Percentiles rank a stretch among this genome's conserved stretches.
Conservation (phyloP, 2,888 invertebrate species). For the Monoplex corrugatus region DNA sequence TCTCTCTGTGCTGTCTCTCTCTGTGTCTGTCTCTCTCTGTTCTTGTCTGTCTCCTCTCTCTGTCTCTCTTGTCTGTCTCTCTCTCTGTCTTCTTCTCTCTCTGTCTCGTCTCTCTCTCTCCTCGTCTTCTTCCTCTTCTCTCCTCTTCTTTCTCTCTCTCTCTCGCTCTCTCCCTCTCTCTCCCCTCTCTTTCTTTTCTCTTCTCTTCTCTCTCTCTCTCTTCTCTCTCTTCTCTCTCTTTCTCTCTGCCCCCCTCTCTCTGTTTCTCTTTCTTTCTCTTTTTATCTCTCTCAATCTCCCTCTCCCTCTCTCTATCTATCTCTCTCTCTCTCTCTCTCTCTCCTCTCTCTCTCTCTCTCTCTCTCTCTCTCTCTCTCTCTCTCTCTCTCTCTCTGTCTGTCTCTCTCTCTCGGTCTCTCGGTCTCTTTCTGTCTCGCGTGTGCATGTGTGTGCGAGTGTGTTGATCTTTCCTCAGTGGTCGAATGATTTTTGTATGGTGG, state of each 20-base stretch:
- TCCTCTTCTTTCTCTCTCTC: not conserved
- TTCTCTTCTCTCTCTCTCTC: not conserved
- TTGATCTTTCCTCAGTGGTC: too few species aligned
- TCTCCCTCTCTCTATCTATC: too few species aligned
- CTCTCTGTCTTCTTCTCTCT: not conserved
- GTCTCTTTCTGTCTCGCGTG: too few species aligned
- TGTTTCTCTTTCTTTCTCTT: slow-evolving; percentile 20
- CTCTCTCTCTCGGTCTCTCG: too few species aligned
- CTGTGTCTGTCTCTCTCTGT: not conserved
- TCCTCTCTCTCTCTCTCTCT: too few species aligned
- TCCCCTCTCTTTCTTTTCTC: not conserved
- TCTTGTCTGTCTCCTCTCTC: slow-evolving; percentile 18
- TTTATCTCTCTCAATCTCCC: not conserved
- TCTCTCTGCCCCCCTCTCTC: not conserved
- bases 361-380: not conserved
- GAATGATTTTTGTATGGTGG: too few species aligned
- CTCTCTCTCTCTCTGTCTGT: not conserved
- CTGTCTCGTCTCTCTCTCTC: not conserved
- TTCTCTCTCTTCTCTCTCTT: not conserved
- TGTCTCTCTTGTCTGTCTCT: slow-evolving; percentile 25
- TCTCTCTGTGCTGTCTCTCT: not conserved
- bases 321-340: too few species aligned
- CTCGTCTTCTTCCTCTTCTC: not conserved
- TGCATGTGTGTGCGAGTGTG: too few species aligned
- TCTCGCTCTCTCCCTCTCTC: too few species aligned